Evolutionary conservation across 2,113 vertebrate species (phyloP).

Genomic region (Cololabis saira): DNA sequence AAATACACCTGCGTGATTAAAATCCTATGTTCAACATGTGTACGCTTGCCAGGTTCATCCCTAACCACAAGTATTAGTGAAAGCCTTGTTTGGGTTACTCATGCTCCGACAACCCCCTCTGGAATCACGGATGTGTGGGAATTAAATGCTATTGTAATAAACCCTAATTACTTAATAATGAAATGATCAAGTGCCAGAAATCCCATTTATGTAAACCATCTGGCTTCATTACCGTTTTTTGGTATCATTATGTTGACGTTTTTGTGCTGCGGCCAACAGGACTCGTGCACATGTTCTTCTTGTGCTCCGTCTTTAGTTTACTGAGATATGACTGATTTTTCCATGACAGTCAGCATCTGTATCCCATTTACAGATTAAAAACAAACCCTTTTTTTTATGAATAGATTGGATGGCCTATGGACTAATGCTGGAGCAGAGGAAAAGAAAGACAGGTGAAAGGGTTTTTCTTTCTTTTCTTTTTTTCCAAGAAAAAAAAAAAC

Average conservation of each 20-base stretch:
- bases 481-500: no score
- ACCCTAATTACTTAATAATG: neutral
- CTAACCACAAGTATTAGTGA: no score
- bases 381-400: constrained; percentile 1
- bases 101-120: no score
- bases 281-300: constrained; percentile 28
- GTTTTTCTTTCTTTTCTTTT: no score
- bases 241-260: neutral
- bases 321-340: constrained; percentile 7
- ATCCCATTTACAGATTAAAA: constrained; percentile 13
- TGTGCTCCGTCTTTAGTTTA: neutral
- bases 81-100: no score
- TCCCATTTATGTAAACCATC: neutral
- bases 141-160: neutral
- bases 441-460: no score
- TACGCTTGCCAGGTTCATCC: neutral
- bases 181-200: neutral
- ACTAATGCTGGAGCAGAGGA: neutral
- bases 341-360: constrained; percentile 34
- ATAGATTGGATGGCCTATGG: constrained; percentile 5
- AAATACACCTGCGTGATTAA: neutral
- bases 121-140: neutral
- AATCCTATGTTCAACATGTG: neutral
- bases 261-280: constrained; percentile 8
- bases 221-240: neutral